Conservation (phyloP, 2,888 invertebrate species). For the Heliconius ismenius region DNA sequence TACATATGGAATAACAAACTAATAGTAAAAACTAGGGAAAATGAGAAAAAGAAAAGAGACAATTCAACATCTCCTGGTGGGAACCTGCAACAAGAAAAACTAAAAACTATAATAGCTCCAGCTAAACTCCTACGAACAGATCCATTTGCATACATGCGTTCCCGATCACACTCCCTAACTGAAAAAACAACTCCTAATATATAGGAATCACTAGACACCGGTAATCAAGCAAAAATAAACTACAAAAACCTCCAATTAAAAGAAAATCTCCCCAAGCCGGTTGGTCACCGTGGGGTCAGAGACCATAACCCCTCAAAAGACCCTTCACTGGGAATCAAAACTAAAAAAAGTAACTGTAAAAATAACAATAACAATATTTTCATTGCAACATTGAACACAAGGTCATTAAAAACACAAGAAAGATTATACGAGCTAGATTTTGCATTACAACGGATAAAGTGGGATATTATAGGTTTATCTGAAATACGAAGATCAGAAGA, state of each 20-base stretch:
- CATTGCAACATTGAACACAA: conserved; percentile 12
- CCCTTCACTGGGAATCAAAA: not conserved
- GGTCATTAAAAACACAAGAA: conserved; percentile 27
- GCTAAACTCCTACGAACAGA: not conserved
- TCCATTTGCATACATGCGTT: not conserved
- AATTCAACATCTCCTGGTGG: too few species aligned
- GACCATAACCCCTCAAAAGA: not conserved
- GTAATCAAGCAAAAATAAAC: not conserved
- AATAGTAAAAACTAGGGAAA: too few species aligned
- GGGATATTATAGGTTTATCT: too few species aligned
- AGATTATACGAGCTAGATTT: too few species aligned
- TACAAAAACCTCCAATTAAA: too few species aligned
- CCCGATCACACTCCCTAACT: not conserved
- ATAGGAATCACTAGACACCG: not conserved
- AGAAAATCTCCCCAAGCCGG: not conserved
- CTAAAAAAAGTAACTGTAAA: not conserved
- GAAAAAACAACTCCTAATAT: not conserved
- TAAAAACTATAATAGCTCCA: not conserved
- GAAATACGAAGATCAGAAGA: too few species aligned
- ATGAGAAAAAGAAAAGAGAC: too few species aligned
- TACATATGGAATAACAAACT: too few species aligned
- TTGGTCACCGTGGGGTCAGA: not conserved
- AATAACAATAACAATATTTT: not conserved
- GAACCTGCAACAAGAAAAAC: too few species aligned
- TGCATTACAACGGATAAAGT: too few species aligned